Evolutionary conservation across 53 echinoderm and acorn worm species (phyloP).

Genomic region (Temnopleurus reevesii): DNA sequence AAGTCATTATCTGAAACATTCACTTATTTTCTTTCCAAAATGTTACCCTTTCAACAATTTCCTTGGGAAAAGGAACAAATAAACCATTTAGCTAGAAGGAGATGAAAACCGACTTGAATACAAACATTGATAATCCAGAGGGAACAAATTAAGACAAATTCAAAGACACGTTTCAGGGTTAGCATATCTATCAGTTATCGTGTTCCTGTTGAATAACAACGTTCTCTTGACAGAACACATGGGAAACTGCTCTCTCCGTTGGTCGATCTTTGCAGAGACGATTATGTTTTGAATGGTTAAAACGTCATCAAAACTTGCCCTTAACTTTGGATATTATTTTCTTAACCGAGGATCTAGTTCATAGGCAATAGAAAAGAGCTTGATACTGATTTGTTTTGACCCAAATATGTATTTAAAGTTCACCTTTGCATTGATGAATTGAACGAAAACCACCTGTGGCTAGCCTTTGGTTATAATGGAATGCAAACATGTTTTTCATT

Average conservation of each 20-base stretch:
- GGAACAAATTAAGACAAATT: constrained; percentile 39
- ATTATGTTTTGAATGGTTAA: constrained; percentile 28
- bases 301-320: constrained; percentile 32
- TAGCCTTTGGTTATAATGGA: constrained; percentile 22
- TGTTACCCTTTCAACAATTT: background rate
- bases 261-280: constrained; percentile 16
- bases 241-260: background rate
- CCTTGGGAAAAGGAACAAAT: background rate
- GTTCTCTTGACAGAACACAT: background rate
- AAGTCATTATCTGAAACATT: background rate
- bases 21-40: background rate
- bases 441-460: constrained; percentile 23
- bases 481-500: constrained; percentile 37
- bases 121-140: constrained; percentile 14
- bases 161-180: constrained; percentile 31
- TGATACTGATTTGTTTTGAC: constrained; percentile 47
- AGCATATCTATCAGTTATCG: constrained; percentile 28
- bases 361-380: constrained; percentile 24
- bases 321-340: background rate
- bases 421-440: constrained; percentile 4
- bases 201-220: constrained; percentile 3
- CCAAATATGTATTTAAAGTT: constrained; percentile 36
- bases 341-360: constrained; percentile 31
- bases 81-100: background rate
- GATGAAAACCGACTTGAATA: background rate